These are phyloP conservation scores for Hycleus cichorii DNA, from an alignment of 1,140 invertebrate genomes.

Conservation along the genomic window DNA sequence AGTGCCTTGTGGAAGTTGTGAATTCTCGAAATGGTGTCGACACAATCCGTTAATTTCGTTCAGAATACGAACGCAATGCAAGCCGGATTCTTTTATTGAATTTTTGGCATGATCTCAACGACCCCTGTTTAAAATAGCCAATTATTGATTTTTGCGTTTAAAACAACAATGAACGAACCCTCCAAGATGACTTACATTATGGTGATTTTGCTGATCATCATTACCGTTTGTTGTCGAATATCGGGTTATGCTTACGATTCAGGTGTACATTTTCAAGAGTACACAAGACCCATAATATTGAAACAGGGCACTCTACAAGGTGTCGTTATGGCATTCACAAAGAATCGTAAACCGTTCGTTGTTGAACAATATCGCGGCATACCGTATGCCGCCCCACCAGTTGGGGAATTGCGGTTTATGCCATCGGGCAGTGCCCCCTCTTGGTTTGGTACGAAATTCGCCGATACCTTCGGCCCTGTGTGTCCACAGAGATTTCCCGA, in stretches of 20 bases:
- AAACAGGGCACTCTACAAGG: slow-evolving; percentile 46
- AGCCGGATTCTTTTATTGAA: neutral
- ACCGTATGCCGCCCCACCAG: slow-evolving; percentile 86
- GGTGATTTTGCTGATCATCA: neutral
- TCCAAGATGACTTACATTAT: slow-evolving; percentile 6
- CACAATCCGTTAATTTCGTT: neutral
- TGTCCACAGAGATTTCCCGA: slow-evolving; percentile 74
- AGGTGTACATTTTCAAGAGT: too few species aligned
- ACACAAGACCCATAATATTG: slow-evolving; percentile 2
- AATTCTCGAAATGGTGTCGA: neutral
- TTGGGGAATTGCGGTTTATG: slow-evolving; percentile 72
- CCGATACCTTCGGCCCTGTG: slow-evolving; percentile 69
- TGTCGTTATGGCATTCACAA: slow-evolving; percentile 49
- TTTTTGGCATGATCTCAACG: slow-evolving; percentile 1
- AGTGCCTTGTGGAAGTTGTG: neutral
- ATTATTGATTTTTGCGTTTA: too few species aligned
- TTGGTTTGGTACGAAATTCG: slow-evolving; percentile 38
- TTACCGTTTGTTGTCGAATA: neutral
- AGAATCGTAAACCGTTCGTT: slow-evolving; percentile 44
- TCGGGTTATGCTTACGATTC: neutral
- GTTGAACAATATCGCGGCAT: slow-evolving; percentile 66
- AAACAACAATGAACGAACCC: neutral
- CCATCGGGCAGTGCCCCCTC: slow-evolving; percentile 56
- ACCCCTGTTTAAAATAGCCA: neutral
- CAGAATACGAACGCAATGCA: too few species aligned